Percentiles rank a stretch among this genome's conserved stretches.
Evolutionary conservation across 2,113 vertebrate genomes (phyloP).

Genomic region (Odobenus rosmarus): DNA sequence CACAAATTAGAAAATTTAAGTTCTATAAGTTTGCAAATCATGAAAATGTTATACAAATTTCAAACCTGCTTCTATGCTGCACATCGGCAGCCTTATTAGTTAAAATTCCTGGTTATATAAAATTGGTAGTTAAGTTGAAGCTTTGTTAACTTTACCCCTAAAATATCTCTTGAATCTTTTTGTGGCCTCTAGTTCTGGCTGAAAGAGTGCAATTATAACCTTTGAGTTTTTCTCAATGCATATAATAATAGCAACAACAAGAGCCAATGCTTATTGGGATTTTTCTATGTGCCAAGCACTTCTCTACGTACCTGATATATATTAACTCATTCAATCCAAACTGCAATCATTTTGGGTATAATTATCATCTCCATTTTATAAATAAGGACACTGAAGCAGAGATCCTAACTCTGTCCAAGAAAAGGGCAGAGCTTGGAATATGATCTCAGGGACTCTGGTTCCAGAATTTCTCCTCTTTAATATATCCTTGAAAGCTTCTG

Average conservation of each 20-base stretch:
- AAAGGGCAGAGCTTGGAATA: neutral
- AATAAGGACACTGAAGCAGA: neutral
- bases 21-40: slow-evolving; percentile 17
- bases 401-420: neutral
- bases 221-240: neutral
- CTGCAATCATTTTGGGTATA: neutral
- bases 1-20: slow-evolving; percentile 62
- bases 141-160: slow-evolving; percentile 18
- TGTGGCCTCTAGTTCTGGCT: neutral
- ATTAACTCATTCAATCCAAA: neutral
- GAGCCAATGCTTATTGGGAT: neutral
- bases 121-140: neutral
- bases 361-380: neutral
- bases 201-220: neutral
- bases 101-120: neutral
- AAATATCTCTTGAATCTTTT: neutral
- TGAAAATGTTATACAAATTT: neutral
- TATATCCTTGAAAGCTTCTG: neutral
- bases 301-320: neutral
- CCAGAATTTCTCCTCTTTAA: neutral
- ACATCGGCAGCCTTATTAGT: neutral
- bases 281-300: neutral
- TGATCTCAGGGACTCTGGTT: neutral
- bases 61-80: slow-evolving; percentile 20
- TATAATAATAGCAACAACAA: neutral